phyloP scores from a whole-genome alignment of 2,797 vertebrate genomes.

The Sphenodon punctatus region DNA sequence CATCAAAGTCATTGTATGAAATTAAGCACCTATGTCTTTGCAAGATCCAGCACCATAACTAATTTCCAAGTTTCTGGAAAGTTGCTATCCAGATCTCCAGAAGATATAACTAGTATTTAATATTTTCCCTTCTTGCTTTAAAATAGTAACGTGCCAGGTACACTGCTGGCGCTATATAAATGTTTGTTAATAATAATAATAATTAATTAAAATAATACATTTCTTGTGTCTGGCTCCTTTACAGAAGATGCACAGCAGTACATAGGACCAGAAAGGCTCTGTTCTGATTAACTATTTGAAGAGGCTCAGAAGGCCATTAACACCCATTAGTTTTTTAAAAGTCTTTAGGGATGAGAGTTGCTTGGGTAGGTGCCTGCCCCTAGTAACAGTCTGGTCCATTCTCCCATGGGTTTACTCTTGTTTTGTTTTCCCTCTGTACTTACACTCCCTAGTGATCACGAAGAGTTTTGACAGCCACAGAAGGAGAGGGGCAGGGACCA shows the following conservation, averaged over 20 bases:
- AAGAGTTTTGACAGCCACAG: too few species aligned
- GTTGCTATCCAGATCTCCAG: background rate
- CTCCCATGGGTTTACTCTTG: background rate
- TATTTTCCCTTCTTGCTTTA: background rate
- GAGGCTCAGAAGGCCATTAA: background rate
- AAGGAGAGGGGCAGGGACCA: slow-evolving; percentile 38
- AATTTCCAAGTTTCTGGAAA: background rate
- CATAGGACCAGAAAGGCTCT: background rate
- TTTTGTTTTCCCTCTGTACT: slow-evolving; percentile 5
- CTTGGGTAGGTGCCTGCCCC: background rate
- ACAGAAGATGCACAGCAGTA: background rate
- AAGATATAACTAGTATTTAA: background rate
- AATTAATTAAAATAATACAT: background rate
- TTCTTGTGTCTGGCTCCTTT: background rate
- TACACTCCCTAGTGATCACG: background rate
- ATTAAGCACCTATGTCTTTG: background rate
- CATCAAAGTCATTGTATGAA: background rate
- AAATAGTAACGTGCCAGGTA: too few species aligned
- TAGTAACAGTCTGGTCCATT: background rate
- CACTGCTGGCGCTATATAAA: too few species aligned
- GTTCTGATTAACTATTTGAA: background rate
- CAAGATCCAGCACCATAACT: background rate
- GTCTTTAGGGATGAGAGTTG: fast-evolving
- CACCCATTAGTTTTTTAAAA: background rate
- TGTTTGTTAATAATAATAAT: too few species aligned